phyloP scores from a whole-genome alignment of 1,140 invertebrate species.

The Drosophila pseudoobscura region DNA sequence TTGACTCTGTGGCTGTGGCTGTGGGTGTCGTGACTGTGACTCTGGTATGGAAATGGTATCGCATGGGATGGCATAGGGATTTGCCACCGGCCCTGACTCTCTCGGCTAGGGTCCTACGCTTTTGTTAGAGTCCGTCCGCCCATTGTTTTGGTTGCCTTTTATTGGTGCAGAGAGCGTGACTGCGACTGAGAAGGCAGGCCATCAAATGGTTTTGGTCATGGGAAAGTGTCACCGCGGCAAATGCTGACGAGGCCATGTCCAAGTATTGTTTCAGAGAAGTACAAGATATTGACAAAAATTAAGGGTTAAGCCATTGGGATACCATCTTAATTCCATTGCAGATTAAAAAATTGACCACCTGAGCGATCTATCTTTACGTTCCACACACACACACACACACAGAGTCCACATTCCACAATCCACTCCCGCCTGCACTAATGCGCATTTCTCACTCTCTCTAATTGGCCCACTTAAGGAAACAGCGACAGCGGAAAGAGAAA shows the following conservation, averaged over 20 bases:
- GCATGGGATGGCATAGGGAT: conserved; percentile 19
- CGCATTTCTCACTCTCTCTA: conserved; percentile 53
- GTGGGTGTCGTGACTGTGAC: conserved; percentile 55
- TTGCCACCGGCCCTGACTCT: conserved; percentile 36
- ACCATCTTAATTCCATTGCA: background rate
- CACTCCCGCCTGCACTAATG: conserved; percentile 29
- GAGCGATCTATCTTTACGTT: background rate
- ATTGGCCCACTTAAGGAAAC: conserved; percentile 42
- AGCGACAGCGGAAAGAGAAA: conserved; percentile 20
- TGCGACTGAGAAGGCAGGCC: conserved; percentile 44
- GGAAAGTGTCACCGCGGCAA: conserved; percentile 56
- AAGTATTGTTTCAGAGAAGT: conserved; percentile 33
- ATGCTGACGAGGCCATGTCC: conserved; percentile 15
- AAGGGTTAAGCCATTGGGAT: background rate
- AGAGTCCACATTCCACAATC: background rate
- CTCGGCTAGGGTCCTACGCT: conserved; percentile 26
- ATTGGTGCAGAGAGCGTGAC: conserved; percentile 79
- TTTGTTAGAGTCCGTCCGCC: conserved; percentile 24
- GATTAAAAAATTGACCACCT: conserved; percentile 25
- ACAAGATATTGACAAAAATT: conserved; percentile 18
- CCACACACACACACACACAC: too few species aligned
- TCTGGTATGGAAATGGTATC: conserved; percentile 26
- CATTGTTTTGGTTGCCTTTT: conserved; percentile 58
- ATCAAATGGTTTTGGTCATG: conserved; percentile 73
- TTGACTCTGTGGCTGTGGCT: conserved; percentile 47